These are phyloP conservation scores for Tarsius wallacei DNA, from an alignment of 2,797 vertebrate species.

Conservation along the genomic window DNA sequence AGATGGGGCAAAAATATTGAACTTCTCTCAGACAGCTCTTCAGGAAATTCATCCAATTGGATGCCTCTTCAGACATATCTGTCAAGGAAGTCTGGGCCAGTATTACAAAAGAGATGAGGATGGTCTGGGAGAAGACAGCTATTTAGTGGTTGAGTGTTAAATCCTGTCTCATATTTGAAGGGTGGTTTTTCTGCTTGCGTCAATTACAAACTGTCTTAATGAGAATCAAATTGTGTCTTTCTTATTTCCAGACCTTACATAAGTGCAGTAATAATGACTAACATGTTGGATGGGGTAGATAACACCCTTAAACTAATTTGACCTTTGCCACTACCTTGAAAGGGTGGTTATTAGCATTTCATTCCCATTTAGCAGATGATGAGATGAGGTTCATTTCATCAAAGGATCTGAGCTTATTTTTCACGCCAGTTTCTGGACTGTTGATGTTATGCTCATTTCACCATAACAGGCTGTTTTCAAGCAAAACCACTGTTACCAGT, in stretches of 20 bases:
- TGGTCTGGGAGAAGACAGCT: not conserved
- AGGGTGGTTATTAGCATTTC: not conserved
- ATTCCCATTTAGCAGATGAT: not conserved
- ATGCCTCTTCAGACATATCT: conserved; percentile 33
- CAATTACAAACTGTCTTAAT: conserved; percentile 64
- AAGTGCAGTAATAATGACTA: conserved; percentile 53
- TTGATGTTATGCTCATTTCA: conserved; percentile 17
- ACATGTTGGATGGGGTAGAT: not conserved
- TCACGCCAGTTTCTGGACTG: not conserved
- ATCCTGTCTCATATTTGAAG: conserved; percentile 38
- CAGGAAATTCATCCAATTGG: conserved; percentile 19
- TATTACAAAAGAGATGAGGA: not conserved
- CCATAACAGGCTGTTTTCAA: not conserved
- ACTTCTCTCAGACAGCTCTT: not conserved
- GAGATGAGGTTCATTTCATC: not conserved
- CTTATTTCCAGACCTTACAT: conserved; percentile 59
- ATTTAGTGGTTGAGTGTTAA: conserved; percentile 23
- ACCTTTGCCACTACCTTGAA: not conserved
- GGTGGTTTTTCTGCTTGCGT: conserved; percentile 63
- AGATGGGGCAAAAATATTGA: not conserved
- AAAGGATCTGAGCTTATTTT: not conserved
- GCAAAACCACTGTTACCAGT: conserved; percentile 3
- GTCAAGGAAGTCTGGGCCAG: conserved; percentile 4
- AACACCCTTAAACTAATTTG: conserved; percentile 24
- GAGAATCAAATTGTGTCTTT: conserved; percentile 59